Evolutionary conservation across 2,113 vertebrate species (phyloP).

Genomic region (Dipodomys merriami): DNA sequence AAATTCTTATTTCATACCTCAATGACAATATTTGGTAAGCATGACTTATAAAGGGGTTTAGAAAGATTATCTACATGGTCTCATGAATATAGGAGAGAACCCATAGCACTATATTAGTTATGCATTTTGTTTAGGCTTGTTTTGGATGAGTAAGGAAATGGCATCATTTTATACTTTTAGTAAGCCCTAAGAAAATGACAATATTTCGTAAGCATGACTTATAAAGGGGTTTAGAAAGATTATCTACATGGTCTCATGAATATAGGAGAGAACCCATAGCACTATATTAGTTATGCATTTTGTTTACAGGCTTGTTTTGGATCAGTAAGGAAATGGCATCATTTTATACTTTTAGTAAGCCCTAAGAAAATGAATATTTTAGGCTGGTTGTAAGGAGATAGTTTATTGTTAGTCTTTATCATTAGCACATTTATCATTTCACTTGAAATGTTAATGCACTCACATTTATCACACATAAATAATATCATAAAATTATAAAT

Average conservation of each 20-base stretch:
- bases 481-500: not conserved
- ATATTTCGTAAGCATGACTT: not conserved
- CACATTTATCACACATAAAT: conserved; percentile 43
- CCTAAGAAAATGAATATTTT: conserved; percentile 23
- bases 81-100: not conserved
- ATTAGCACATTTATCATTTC: not conserved
- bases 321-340: conserved; percentile 17
- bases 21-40: conserved; percentile 13
- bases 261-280: not conserved
- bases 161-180: conserved; percentile 24
- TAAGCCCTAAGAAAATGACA: not conserved
- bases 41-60: not conserved
- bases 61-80: not conserved
- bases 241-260: not conserved
- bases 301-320: conserved; percentile 44
- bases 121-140: conserved; percentile 37
- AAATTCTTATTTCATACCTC: not conserved
- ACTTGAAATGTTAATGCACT: conserved; percentile 41
- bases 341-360: conserved; percentile 33
- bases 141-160: conserved; percentile 38
- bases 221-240: conserved; percentile 21
- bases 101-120: not conserved
- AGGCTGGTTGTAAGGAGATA: not conserved
- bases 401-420: not conserved
- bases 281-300: not conserved